Percentiles rank a stretch among this genome's conserved stretches.
phyloP scores from a whole-genome alignment of 2,797 vertebrate species.

The Telmatherina bonti region DNA sequence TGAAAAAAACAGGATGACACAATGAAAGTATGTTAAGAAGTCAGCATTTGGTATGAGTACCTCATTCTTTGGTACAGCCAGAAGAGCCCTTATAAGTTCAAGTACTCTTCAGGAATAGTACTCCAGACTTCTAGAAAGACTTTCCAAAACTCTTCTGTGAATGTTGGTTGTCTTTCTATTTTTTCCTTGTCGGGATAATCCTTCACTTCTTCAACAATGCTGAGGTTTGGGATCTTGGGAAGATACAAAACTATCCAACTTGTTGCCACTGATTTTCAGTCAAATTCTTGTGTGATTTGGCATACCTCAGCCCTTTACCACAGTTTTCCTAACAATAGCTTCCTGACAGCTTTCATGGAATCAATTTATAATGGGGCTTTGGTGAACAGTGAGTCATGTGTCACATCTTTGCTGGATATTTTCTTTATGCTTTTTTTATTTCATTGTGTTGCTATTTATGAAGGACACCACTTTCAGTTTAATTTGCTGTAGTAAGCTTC shows the following conservation, averaged over 20 bases:
- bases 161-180: background rate
- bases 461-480: no score
- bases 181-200: background rate
- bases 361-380: background rate
- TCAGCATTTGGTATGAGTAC: background rate
- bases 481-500: no score
- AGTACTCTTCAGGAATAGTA: background rate
- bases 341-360: background rate
- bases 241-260: background rate
- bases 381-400: no score
- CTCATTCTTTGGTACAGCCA: background rate
- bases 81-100: background rate
- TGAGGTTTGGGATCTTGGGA: background rate
- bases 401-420: background rate
- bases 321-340: no score
- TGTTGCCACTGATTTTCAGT: background rate
- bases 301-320: background rate
- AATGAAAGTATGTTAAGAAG: background rate
- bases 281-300: no score
- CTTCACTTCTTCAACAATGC: background rate
- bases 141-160: background rate
- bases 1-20: background rate
- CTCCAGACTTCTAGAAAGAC: background rate
- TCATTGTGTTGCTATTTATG: no score
- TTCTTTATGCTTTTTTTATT: background rate